Evolutionary conservation across 2,113 vertebrate species (phyloP).

Genomic region (Bubalus kerabau): DNA sequence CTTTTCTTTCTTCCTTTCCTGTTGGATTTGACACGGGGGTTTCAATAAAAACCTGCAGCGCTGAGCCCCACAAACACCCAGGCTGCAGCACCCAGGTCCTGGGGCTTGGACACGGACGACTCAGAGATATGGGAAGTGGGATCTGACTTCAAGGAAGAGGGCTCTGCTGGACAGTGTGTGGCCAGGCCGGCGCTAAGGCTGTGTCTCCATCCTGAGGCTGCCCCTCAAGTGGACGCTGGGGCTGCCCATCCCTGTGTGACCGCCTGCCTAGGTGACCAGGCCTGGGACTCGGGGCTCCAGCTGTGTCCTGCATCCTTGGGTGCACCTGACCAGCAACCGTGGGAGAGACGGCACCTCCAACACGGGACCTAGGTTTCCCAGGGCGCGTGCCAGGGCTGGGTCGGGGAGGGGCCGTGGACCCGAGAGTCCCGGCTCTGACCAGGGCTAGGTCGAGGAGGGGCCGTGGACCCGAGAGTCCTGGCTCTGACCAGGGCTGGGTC

Average conservation of each 20-base stretch:
- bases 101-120: accelerated
- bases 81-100: accelerated
- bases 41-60: background rate
- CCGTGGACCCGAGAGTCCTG: accelerated
- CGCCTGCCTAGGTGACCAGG: background rate
- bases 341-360: background rate
- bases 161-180: accelerated
- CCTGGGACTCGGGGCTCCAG: accelerated
- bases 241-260: background rate
- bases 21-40: background rate
- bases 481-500: accelerated
- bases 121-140: too few species aligned
- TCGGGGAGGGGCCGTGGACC: accelerated
- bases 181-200: accelerated
- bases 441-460: background rate
- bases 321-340: accelerated
- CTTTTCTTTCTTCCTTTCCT: background rate
- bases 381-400: accelerated
- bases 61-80: too few species aligned
- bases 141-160: background rate
- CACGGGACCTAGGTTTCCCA: accelerated
- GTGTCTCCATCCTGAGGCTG: accelerated
- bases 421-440: too few species aligned
- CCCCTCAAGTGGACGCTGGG: background rate
- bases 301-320: accelerated